phyloP scores from a whole-genome alignment of 2,797 vertebrate genomes.

The Gambelia wislizenii region DNA sequence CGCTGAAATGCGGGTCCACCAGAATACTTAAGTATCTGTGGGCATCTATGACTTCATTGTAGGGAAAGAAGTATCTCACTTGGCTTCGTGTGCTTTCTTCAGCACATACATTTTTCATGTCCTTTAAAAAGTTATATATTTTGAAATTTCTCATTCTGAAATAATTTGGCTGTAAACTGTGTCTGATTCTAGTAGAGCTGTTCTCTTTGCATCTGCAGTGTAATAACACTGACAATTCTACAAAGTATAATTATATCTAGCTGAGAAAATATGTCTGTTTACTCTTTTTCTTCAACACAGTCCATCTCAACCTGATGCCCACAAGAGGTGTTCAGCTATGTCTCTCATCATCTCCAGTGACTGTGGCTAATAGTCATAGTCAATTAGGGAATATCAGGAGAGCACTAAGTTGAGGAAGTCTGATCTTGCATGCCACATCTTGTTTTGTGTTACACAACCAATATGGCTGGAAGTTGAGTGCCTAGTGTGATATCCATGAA shows the following conservation, averaged over 20 bases:
- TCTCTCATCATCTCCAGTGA: not conserved
- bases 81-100: not conserved
- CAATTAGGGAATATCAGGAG: not conserved
- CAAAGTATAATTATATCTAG: not conserved
- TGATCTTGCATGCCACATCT: not conserved
- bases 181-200: not conserved
- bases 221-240: not conserved
- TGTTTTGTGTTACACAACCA: not conserved
- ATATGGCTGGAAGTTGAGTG: not conserved
- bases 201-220: not conserved
- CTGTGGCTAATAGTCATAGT: not conserved
- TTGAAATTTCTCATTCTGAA: slow-evolving; percentile 30
- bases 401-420: not conserved
- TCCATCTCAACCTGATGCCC: not conserved
- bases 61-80: slow-evolving; percentile 2
- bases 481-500: not conserved
- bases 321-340: not conserved
- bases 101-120: not conserved
- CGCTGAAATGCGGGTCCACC: slow-evolving; percentile 42
- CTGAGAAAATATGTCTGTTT: not conserved
- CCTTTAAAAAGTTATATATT: accelerated
- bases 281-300: not conserved
- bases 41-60: slow-evolving; percentile 25
- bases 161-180: not conserved
- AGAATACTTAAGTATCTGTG: slow-evolving; percentile 43